Percentiles rank a stretch among this genome's conserved stretches.
Evolutionary conservation across 2,888 invertebrate genomes (phyloP).

Genomic region (Drosophila dives): DNA sequence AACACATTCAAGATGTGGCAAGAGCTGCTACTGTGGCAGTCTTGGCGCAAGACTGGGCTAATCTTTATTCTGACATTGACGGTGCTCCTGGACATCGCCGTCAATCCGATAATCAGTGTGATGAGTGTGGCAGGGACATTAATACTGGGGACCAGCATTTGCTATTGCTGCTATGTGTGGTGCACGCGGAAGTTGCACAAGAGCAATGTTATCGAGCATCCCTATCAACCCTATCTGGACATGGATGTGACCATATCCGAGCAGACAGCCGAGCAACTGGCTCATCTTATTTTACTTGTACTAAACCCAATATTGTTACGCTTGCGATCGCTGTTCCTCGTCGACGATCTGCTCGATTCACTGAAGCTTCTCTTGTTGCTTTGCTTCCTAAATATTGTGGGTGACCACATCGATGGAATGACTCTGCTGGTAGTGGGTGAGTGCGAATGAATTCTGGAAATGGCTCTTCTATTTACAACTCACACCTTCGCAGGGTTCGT

Average conservation of each 20-base stretch:
- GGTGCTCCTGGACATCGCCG: slow-evolving; percentile 44
- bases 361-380: slow-evolving; percentile 34
- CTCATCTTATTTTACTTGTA: slow-evolving; percentile 7
- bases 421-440: slow-evolving; percentile 40
- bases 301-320: slow-evolving; percentile 34
- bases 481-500: slow-evolving; percentile 28
- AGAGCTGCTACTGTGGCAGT: slow-evolving; percentile 46
- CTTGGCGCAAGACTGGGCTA: slow-evolving; percentile 48
- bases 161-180: slow-evolving; percentile 49
- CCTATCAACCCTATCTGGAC: slow-evolving; percentile 38
- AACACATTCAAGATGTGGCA: background rate
- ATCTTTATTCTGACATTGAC: slow-evolving; percentile 37
- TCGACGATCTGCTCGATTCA: slow-evolving; percentile 44
- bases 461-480: background rate
- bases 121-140: slow-evolving; percentile 41
- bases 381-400: slow-evolving; percentile 41
- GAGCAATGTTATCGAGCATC: slow-evolving; percentile 39
- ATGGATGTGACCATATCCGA: slow-evolving; percentile 37
- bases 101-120: slow-evolving; percentile 52
- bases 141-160: slow-evolving; percentile 24
- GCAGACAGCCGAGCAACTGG: slow-evolving; percentile 29
- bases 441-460: background rate
- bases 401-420: slow-evolving; percentile 37
- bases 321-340: slow-evolving; percentile 31
- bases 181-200: slow-evolving; percentile 37